A percentile compares a stretch with the other conserved stretches of the same genome.
phyloP scores from a whole-genome alignment of 2,113 vertebrate species.

The Suricata suricatta region DNA sequence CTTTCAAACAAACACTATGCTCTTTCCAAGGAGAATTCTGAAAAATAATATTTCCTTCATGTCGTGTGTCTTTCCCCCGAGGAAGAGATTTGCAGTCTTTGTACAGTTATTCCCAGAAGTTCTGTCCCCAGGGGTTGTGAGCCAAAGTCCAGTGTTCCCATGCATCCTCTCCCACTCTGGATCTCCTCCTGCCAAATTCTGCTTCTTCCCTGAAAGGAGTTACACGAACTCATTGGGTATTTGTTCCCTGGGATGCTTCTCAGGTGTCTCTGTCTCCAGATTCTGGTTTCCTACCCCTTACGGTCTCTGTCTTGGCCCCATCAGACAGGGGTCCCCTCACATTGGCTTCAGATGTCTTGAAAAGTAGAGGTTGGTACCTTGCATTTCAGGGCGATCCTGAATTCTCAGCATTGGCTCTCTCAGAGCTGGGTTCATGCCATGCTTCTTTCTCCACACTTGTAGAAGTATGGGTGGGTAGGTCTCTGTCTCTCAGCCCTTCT shows the following conservation, averaged over 20 bases:
- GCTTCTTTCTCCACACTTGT: not conserved
- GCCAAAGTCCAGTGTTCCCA: not conserved
- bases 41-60: not conserved
- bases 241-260: not conserved
- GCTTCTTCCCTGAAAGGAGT: not conserved
- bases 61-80: not conserved
- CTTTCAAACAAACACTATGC: not conserved
- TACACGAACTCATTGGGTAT: not conserved
- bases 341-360: not conserved
- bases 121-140: not conserved
- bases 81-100: not conserved
- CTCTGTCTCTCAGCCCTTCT: not conserved
- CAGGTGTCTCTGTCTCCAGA: not conserved
- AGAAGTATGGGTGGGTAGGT: not conserved
- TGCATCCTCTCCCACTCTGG: not conserved
- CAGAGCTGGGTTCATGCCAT: not conserved
- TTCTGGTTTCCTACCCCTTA: not conserved
- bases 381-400: not conserved
- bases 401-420: not conserved
- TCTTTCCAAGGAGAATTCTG: not conserved
- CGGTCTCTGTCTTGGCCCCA: not conserved
- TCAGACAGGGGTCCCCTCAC: not conserved
- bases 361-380: not conserved
- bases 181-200: not conserved
- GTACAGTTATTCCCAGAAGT: not conserved